These are phyloP conservation scores for Leuciscus waleckii DNA, from an alignment of 2,797 vertebrate species.

Conservation along the genomic window DNA sequence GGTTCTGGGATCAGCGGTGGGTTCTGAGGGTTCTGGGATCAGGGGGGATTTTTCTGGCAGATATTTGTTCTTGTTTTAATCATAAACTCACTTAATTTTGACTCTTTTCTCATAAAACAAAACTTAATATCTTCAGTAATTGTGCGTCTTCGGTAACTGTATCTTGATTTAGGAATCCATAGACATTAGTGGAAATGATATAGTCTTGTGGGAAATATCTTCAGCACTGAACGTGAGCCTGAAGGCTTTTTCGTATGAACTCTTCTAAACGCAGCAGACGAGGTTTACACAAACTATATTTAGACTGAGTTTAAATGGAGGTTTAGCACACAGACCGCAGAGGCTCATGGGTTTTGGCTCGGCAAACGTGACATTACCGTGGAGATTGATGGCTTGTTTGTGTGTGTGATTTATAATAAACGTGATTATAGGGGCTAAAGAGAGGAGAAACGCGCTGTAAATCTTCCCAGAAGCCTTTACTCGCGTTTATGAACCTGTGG, in stretches of 20 bases:
- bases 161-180: too few relatives aligned
- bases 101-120: too few relatives aligned
- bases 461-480: background rate
- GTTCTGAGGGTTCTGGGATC: background rate
- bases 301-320: constrained; percentile 26
- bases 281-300: background rate
- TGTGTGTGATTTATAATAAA: constrained; percentile 12
- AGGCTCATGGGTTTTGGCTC: constrained; percentile 42
- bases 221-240: background rate
- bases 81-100: too few relatives aligned
- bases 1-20: background rate
- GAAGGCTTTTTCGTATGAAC: background rate
- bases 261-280: background rate
- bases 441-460: background rate
- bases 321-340: constrained; percentile 30
- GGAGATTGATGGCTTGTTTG: constrained; percentile 23
- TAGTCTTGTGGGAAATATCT: too few relatives aligned
- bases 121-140: too few relatives aligned
- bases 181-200: too few relatives aligned
- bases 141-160: too few relatives aligned
- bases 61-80: too few relatives aligned
- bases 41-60: too few relatives aligned
- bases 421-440: constrained; percentile 7
- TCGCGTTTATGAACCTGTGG: background rate
- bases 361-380: constrained; percentile 43